phyloP scores from a whole-genome alignment of 2,113 vertebrate species.

The Prinia subflava region DNA sequence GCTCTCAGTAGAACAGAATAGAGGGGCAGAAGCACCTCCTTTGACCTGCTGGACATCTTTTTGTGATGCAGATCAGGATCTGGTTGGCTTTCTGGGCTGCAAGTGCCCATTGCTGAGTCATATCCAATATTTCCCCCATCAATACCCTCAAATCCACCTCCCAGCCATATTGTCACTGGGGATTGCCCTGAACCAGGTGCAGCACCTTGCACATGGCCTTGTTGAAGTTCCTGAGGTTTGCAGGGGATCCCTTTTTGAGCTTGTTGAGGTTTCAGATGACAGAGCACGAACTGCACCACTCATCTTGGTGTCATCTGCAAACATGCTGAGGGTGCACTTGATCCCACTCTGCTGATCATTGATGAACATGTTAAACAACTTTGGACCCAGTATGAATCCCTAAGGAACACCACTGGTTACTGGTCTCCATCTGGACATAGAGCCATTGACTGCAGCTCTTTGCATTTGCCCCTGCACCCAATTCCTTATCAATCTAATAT shows the following conservation, averaged over 20 bases:
- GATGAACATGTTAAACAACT: background rate
- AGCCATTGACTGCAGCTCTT: background rate
- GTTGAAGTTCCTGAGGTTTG: background rate
- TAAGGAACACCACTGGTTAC: background rate
- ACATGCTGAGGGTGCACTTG: background rate
- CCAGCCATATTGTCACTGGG: background rate
- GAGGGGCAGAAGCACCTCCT: background rate
- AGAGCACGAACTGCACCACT: background rate
- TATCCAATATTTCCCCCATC: background rate
- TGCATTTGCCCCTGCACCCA: background rate
- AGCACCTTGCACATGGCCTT: background rate
- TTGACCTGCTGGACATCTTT: background rate
- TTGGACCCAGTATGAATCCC: background rate
- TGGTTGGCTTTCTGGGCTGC: background rate
- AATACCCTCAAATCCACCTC: background rate
- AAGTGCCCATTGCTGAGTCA: background rate
- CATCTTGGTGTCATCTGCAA: background rate
- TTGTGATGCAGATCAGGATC: background rate
- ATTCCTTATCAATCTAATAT: background rate
- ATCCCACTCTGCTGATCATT: background rate
- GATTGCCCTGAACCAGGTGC: background rate
- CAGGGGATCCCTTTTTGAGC: accelerated
- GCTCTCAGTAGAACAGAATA: background rate
- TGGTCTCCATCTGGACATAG: background rate
- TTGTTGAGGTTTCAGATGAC: background rate